Base-by-base conservation (phyloP, 2,113 vertebrate genomes). In the Neotragus pygmaeus region DNA sequence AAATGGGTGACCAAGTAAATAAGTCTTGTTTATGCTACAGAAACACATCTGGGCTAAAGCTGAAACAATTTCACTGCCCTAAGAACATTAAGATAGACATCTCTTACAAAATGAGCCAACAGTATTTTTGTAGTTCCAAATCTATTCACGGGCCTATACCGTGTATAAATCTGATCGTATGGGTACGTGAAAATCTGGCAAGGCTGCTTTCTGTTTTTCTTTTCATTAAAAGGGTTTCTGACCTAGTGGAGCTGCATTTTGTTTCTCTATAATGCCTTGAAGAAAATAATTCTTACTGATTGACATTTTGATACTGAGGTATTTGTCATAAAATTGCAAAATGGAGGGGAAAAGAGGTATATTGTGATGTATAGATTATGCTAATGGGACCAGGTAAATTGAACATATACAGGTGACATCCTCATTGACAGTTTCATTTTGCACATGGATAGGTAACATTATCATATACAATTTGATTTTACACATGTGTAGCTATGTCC, bases 401-500 rank as follows among this genome's bases (percentile, higher is more conserved):
- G 73, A 75, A 62, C 80, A 17, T 86, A 33, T 25, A 15, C 47
- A 77, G 80, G 43, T 36, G 43, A 60, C 81, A 88, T 90, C 91
- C 58, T 84, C 73, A 94, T 96, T 92, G 49, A 64, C 39, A 25
- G 53, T 94, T 94, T 92, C 51, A 96, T 94, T 97, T 96, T 94
- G 80, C 21, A 53, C 95, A 30, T 91, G 45, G 23, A 39, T n/a
- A 66, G 90, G 81, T 80, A 95, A 80, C n/a, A 30, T 85, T 97
- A 91, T 90, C 89, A 95, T 96, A 92, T 75, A 62, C 60, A 14
- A 13, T 91, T 92, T 94, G 62, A 80, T 93, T 98, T 95, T 88
- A 75, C 94, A 91, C 94, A 97, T 97, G 2, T 87, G 82, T 98
- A 91, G 93, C 95, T 97, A 43, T 83, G 70, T 98, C 91, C 98